Evolutionary conservation across 92 coral and sea anemone genomes (phyloP).

Genomic region (Porites rus): DNA sequence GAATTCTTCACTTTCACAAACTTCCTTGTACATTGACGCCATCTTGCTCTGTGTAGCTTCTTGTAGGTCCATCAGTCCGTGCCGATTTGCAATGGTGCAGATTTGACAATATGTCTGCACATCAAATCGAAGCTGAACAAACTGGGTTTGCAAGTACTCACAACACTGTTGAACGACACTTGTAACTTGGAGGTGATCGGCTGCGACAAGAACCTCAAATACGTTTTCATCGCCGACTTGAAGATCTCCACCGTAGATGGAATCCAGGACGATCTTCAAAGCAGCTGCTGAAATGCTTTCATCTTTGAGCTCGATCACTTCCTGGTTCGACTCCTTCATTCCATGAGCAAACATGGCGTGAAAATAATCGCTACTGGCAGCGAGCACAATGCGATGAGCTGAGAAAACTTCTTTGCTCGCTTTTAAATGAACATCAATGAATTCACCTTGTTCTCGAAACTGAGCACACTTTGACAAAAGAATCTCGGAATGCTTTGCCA

Average conservation of each 20-base stretch:
- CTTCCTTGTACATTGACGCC: conserved; percentile 31
- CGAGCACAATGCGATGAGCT: no score
- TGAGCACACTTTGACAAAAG: no score
- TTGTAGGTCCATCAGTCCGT: background rate
- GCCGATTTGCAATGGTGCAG: background rate
- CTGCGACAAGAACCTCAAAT: conserved; percentile 62
- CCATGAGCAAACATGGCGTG: conserved; percentile 54
- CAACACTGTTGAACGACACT: conserved; percentile 25
- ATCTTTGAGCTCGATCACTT: conserved; percentile 56
- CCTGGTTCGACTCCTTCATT: conserved; percentile 45
- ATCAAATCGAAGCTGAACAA: conserved; percentile 8
- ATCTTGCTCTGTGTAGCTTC: conserved; percentile 9
- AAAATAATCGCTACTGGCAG: no score
- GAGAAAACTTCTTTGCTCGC: no score
- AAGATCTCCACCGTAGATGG: conserved; percentile 70
- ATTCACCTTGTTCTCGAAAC: no score
- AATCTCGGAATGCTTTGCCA: no score
- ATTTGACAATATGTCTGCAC: conserved; percentile 5
- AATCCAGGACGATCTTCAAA: conserved; percentile 63
- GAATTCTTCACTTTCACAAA: conserved; percentile 60
- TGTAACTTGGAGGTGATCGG: conserved; percentile 56
- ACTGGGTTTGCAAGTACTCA: background rate
- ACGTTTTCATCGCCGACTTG: conserved; percentile 50
- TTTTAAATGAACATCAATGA: no score
- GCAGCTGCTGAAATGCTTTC: conserved; percentile 48